Evolutionary conservation across 2,113 vertebrate species (phyloP).

Genomic region (Perca fluviatilis): DNA sequence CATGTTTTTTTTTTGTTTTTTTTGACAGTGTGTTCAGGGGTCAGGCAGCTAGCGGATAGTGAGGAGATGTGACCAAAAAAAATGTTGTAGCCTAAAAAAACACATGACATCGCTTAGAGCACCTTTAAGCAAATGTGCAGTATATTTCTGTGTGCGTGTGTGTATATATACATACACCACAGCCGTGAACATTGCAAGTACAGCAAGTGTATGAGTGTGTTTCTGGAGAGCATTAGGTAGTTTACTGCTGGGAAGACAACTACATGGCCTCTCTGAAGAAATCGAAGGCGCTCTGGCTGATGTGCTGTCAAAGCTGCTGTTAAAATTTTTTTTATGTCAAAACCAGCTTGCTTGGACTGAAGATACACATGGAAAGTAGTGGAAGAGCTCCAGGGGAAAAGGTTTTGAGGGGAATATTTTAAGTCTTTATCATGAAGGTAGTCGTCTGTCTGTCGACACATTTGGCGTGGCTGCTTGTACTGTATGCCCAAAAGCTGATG

Average conservation of each 20-base stretch:
- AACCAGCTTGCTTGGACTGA: constrained; percentile 67
- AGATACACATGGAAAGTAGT: constrained; percentile 65
- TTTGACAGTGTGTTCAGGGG: too few species aligned
- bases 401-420: constrained; percentile 64
- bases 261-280: constrained; percentile 38
- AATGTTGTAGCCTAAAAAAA: too few species aligned
- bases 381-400: constrained; percentile 55
- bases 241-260: constrained; percentile 49
- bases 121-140: constrained; percentile 20
- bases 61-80: too few species aligned
- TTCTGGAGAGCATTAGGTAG: constrained; percentile 54
- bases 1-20: too few species aligned
- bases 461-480: constrained; percentile 47
- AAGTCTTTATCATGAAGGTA: constrained; percentile 72
- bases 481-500: constrained; percentile 66
- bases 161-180: constrained; percentile 7
- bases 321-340: constrained; percentile 64
- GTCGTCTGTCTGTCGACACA: constrained; percentile 70
- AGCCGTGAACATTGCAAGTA: not conserved
- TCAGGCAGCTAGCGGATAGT: too few species aligned
- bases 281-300: constrained; percentile 53
- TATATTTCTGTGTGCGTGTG: constrained; percentile 12
- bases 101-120: not conserved
- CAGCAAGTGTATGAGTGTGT: constrained; percentile 14
- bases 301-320: constrained; percentile 60